A percentile compares a stretch with the other conserved stretches of the same genome.
phyloP scores from a whole-genome alignment of 2,888 invertebrate genomes.

The Ophion ventricosus region DNA sequence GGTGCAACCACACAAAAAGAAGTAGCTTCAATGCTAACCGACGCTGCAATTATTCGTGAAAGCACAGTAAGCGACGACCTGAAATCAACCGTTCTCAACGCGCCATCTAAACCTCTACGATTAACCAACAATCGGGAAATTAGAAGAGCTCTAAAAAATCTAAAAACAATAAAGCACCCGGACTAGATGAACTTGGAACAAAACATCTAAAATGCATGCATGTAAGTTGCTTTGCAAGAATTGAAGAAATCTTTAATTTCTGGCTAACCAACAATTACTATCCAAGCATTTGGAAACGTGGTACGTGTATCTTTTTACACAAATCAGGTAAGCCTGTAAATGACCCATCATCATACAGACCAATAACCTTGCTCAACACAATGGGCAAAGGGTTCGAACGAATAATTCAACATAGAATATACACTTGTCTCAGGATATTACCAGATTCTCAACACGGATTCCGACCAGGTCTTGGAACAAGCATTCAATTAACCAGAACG shows the following conservation, averaged over 20 bases:
- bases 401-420: slow-evolving; percentile 36
- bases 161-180: neutral
- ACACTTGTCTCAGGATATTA: slow-evolving; percentile 7
- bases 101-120: slow-evolving; percentile 16
- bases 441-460: slow-evolving; percentile 33
- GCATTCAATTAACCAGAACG: slow-evolving; percentile 46
- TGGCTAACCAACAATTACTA: slow-evolving; percentile 36
- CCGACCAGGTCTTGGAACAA: slow-evolving; percentile 27
- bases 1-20: slow-evolving; percentile 27
- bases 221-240: slow-evolving; percentile 15
- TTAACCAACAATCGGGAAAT: slow-evolving; percentile 19
- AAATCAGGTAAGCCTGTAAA: slow-evolving; percentile 26
- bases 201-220: neutral
- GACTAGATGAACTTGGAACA: no score
- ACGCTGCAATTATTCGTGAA: no score
- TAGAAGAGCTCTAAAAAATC: slow-evolving; percentile 26
- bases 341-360: neutral
- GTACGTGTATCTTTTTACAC: slow-evolving; percentile 42
- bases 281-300: slow-evolving; percentile 38
- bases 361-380: slow-evolving; percentile 46
- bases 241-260: no score
- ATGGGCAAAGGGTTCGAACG: slow-evolving; percentile 48
- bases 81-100: slow-evolving; percentile 3
- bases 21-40: slow-evolving; percentile 6
- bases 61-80: slow-evolving; percentile 4